Base-by-base conservation (phyloP, 2,797 vertebrate species). In the Macroramphosus scolopax region DNA sequence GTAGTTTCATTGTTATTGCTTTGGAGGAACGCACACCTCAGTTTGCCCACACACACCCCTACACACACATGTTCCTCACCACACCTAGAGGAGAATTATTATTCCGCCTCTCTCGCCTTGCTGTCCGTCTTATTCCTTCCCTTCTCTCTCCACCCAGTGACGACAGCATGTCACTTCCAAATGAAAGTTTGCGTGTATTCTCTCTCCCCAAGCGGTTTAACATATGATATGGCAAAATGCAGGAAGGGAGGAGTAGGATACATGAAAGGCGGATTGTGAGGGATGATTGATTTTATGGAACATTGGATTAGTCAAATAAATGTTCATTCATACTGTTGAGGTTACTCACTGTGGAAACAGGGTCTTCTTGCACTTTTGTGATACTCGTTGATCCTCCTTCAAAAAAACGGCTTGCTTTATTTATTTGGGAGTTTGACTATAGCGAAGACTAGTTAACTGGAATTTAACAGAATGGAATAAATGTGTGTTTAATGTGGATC, bases 211-310 rank as follows among this genome's bases (percentile, higher is more conserved):
- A 3, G 29, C 29, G 29, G 4, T 30, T 30, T 30, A 84, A 78
- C 78, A 75, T 51, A 60, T 53, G 68, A 81, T 72, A 72, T 26
- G 8, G 48, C 28, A 44, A 56, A 72, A 18, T 39, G 45, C 66
- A 68, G 73, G 73, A 78, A 77, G 62, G 74, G 62, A 70, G 63
- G 67, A 51, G 51, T 18, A 20, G 24, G 32, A 58, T 66, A 68
- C 57, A 67, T 18, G 25, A 67, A 65, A 51, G 48, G 49, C 15
- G 28, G 47, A 75, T 51, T 37, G 17, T 30, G 47, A 76, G 32
- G 46, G 51, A 63, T 72, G 80, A 81, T 74, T 54, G 66, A 80
- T 73, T 72, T 60, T 36, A 18, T 44, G 58, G 63, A 75, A 77
- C 66, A 62, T 22, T 63, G 43, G 25, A 55, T 39, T 44, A 0